Base-by-base conservation (phyloP, 2,888 invertebrate species). In the Chymomyza amoena region DNA sequence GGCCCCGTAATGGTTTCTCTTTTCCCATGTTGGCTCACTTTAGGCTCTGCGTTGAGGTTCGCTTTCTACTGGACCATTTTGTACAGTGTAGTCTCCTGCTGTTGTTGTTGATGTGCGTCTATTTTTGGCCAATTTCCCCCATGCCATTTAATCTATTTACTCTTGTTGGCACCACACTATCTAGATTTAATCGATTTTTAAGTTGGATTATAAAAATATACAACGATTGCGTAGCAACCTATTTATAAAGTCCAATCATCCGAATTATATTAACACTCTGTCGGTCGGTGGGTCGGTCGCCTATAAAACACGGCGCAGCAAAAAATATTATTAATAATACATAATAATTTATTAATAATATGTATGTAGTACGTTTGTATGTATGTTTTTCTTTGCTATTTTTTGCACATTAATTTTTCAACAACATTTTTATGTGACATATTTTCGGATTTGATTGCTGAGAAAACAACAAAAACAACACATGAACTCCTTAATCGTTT, bases 151-250 rank as follows among this genome's bases (percentile, higher is more conserved):
- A 45, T 15, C 39, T 45, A 45, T 45, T 45, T 45, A 45, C 39
- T 45, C 39, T 45, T 45, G 39, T n/a, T 54, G 15, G 16, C 52
- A 18, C 16, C n/a, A 54, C 52, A 52, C 16, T 54, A 16, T 18
- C 16, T 9, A 54, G 18, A 16, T 54, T 54, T 54, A 57, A 25
- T 57, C 25, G 15, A 20, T 57, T 54, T 54, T 54, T 54, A 54
- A 54, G 54, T 54, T 20, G 61, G 9, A 15, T 57, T 69, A 70
- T 78, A 72, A 79, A 81, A 82, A 83, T 83, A 78, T 75, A 65
- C 66, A 70, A 75, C 66, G 81, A 80, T 87, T 84, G 76, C 89
- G 88, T 84, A 79, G 79, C 72, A 69, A 32, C 54, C 74, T 87
- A 87, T 84, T 81, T 87, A 73, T 79, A 79, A 76, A 71, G 28